A percentile compares a stretch with the other conserved stretches of the same genome.
Conservation (phyloP, 2,888 invertebrate species). For the Odontothrips loti region DNA sequence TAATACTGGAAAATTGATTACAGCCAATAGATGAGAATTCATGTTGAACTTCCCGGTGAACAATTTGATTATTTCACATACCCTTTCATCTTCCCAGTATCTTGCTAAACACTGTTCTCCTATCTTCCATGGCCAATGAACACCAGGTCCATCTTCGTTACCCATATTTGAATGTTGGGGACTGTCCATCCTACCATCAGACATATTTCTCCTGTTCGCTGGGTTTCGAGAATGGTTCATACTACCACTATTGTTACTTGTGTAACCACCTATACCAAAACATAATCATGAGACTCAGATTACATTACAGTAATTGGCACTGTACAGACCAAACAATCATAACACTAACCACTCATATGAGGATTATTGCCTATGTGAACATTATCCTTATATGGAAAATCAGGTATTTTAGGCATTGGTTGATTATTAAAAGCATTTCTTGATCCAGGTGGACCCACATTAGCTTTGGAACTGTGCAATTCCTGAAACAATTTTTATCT, state of each 20-base stretch:
- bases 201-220: neutral
- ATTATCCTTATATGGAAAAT: slow-evolving; percentile 39
- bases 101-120: slow-evolving; percentile 84
- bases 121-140: slow-evolving; percentile 60
- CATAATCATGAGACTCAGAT: neutral
- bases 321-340: too few relatives aligned
- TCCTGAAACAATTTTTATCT: neutral
- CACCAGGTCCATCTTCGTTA: slow-evolving; percentile 27
- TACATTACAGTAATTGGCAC: neutral
- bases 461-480: neutral
- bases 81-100: slow-evolving; percentile 90
- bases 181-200: neutral
- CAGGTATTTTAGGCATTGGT: slow-evolving; percentile 38
- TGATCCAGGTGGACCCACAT: neutral
- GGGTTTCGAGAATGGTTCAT: neutral
- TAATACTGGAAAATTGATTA: slow-evolving; percentile 60
- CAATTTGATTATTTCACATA: slow-evolving; percentile 46
- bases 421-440: neutral
- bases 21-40: neutral
- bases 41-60: slow-evolving; percentile 24
- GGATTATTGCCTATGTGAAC: neutral
- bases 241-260: neutral
- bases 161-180: neutral
- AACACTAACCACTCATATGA: neutral
- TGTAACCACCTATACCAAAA: neutral